These are phyloP conservation scores for Corapipo altera DNA, from an alignment of 2,113 vertebrate species.

Conservation along the genomic window DNA sequence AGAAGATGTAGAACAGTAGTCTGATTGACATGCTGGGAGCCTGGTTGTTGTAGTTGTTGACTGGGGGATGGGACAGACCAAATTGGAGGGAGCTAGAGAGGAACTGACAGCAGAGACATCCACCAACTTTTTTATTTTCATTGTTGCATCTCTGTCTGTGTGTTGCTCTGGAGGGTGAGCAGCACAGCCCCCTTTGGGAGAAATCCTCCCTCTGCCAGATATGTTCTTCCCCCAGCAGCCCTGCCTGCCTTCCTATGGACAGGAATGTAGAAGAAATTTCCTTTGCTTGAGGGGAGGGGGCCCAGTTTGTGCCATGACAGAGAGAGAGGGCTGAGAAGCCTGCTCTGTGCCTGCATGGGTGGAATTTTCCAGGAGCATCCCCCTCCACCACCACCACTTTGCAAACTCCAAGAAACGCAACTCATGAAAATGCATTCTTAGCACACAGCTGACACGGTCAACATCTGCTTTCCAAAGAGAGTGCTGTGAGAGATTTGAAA, in stretches of 20 bases:
- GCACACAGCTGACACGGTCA: constrained; percentile 65
- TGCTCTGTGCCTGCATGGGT: not conserved
- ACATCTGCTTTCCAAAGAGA: constrained; percentile 68
- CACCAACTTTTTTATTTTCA: not conserved
- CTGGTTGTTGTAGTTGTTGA: not conserved
- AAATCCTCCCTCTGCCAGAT: not conserved
- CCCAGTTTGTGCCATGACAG: not conserved
- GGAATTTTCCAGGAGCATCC: constrained; percentile 57
- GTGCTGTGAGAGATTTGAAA: constrained; percentile 53
- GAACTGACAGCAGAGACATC: not conserved
- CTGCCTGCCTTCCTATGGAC: not conserved
- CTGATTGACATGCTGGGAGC: not conserved
- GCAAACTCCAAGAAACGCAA: constrained; percentile 31
- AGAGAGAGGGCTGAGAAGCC: not conserved
- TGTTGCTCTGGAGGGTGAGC: not conserved
- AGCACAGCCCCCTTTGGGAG: not conserved
- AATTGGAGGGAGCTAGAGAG: not conserved
- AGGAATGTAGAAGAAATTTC: not conserved
- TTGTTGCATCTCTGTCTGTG: not conserved
- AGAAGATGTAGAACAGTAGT: not conserved
- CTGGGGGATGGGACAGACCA: not conserved
- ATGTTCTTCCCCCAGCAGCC: not conserved
- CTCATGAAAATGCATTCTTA: constrained; percentile 68
- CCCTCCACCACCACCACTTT: not conserved
- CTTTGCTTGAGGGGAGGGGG: not conserved